A percentile compares a stretch with the other conserved stretches of the same genome.
Evolutionary conservation across 2,113 vertebrate species (phyloP).

Genomic region (Aplodontia rufa): DNA sequence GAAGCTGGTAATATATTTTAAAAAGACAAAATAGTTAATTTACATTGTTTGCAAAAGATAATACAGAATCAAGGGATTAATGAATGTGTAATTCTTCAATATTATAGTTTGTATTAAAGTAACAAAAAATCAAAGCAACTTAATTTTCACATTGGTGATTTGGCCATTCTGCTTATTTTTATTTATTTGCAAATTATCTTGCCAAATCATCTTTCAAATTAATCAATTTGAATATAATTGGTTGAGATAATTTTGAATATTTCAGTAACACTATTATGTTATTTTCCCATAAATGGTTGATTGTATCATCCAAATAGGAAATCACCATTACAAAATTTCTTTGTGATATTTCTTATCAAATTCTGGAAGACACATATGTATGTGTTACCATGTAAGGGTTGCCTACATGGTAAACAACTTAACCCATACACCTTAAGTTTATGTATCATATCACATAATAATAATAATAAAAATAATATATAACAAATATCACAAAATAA

Average conservation of each 20-base stretch:
- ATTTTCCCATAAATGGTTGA: background rate
- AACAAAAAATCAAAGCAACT: background rate
- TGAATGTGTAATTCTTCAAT: background rate
- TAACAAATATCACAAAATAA: background rate
- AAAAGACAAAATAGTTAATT: background rate
- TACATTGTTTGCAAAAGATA: background rate
- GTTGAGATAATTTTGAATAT: background rate
- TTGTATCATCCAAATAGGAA: background rate
- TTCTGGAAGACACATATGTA: background rate
- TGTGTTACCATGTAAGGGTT: no score
- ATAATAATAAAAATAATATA: background rate
- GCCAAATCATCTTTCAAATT: background rate
- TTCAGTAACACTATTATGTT: background rate
- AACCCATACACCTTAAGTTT: background rate
- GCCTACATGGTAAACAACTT: no score
- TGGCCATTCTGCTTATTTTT: background rate
- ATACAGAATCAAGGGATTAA: background rate
- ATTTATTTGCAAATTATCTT: background rate
- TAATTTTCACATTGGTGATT: background rate
- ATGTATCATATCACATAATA: background rate
- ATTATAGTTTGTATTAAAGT: background rate
- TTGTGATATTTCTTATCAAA: background rate
- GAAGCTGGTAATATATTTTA: background rate
- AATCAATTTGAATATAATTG: background rate
- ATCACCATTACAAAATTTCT: background rate